Evolutionary conservation across 2,888 invertebrate genomes (phyloP).

Genomic region (Drosophila acutilabella): DNA sequence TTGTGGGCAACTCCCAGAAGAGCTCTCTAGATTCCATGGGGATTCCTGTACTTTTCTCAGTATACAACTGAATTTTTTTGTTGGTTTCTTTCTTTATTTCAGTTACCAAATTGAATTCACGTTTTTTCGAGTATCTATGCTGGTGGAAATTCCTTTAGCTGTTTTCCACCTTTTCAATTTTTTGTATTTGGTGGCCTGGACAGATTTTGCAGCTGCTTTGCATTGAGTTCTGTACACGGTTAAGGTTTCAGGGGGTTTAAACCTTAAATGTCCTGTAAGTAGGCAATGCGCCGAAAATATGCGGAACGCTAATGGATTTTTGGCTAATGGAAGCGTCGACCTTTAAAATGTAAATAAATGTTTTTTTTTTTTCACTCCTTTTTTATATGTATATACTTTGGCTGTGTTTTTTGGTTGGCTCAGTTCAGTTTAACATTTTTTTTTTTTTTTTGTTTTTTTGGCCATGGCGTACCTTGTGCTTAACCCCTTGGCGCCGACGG

Average conservation of each 20-base stretch:
- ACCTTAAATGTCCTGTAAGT: constrained; percentile 71
- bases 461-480: constrained; percentile 59
- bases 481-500: constrained; percentile 61
- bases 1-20: constrained; percentile 7
- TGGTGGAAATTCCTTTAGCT: constrained; percentile 35
- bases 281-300: constrained; percentile 69
- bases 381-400: constrained; percentile 3
- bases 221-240: constrained; percentile 10
- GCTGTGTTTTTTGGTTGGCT: constrained; percentile 12
- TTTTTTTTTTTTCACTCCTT: constrained; percentile 24
- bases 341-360: constrained; percentile 78
- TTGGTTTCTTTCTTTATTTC: constrained; percentile 9
- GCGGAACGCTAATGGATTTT: constrained; percentile 76
- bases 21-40: constrained; percentile 24
- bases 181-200: constrained; percentile 21
- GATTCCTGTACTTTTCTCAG: constrained; percentile 10
- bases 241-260: constrained; percentile 31
- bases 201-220: constrained; percentile 50
- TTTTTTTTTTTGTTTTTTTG: background rate
- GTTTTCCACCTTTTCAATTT: constrained; percentile 20
- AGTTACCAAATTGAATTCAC: constrained; percentile 48
- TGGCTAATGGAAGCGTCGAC: constrained; percentile 75
- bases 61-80: constrained; percentile 8
- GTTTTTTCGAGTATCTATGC: constrained; percentile 27
- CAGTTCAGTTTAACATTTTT: background rate